Evolutionary conservation across 2,113 vertebrate genomes (phyloP).

Genomic region (Tauraco erythrolophus): DNA sequence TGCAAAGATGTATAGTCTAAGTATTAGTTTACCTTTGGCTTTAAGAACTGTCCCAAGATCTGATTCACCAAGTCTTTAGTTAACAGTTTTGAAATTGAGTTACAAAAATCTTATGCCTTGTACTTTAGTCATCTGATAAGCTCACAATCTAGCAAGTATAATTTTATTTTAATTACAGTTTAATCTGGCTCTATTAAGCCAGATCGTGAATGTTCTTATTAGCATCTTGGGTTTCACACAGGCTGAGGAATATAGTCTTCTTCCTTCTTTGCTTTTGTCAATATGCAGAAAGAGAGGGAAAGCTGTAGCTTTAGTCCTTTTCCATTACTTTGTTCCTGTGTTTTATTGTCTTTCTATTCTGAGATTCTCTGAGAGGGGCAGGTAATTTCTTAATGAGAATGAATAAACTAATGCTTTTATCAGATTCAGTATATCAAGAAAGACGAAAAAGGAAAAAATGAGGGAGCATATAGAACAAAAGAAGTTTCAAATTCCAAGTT

Average conservation of each 20-base stretch:
- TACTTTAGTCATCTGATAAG: not conserved
- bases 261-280: not conserved
- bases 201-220: not conserved
- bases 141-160: not conserved
- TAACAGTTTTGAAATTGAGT: not conserved
- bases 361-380: not conserved
- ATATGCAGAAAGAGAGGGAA: not conserved
- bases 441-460: not conserved
- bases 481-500: not conserved
- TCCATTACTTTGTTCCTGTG: not conserved
- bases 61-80: not conserved
- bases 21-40: not conserved
- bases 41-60: not conserved
- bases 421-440: not conserved
- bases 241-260: fast-evolving
- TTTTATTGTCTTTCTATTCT: not conserved
- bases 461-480: not conserved
- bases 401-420: not conserved
- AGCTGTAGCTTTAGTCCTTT: not conserved
- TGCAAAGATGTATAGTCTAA: not conserved
- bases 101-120: not conserved
- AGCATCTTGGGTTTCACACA: not conserved
- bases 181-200: not conserved
- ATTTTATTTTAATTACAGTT: not conserved
- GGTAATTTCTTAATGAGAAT: not conserved